These are phyloP conservation scores for Prunella strophiata DNA, from an alignment of 2,797 vertebrate species.

Conservation along the genomic window DNA sequence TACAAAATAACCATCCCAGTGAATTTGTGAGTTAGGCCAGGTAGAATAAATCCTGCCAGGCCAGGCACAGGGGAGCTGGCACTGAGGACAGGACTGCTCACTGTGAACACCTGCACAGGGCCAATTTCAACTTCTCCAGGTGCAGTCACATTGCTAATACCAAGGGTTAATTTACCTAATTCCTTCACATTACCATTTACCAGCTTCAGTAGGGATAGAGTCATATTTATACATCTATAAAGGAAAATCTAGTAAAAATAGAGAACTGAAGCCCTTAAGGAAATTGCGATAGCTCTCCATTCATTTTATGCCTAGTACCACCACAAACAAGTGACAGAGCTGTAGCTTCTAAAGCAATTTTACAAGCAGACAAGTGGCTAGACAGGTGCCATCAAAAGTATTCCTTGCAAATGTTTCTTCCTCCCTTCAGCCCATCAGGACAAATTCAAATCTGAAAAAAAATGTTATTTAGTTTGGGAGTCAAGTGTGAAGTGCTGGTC, in stretches of 20 bases:
- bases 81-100: not conserved
- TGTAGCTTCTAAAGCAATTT: not conserved
- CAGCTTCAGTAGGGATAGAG: not conserved
- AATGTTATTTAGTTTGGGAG: not conserved
- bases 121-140: rapidly evolving
- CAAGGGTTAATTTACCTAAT: not conserved
- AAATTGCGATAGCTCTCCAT: not conserved
- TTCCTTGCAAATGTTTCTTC: not conserved
- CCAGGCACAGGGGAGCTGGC: not conserved
- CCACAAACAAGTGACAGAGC: not conserved
- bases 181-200: not conserved
- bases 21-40: not conserved
- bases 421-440: not conserved
- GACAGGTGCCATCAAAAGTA: not conserved
- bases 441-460: not conserved
- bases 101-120: not conserved
- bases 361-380: not conserved
- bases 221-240: not conserved
- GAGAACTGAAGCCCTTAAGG: not conserved
- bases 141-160: rapidly evolving
- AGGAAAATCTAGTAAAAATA: not conserved
- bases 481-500: not conserved
- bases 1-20: not conserved
- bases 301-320: not conserved
- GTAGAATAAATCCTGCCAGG: not conserved